Evolutionary conservation across 2,888 invertebrate species (phyloP), one percentile per base, ranked within the genome.

Genomic region (Antheraea assamensis): DNA sequence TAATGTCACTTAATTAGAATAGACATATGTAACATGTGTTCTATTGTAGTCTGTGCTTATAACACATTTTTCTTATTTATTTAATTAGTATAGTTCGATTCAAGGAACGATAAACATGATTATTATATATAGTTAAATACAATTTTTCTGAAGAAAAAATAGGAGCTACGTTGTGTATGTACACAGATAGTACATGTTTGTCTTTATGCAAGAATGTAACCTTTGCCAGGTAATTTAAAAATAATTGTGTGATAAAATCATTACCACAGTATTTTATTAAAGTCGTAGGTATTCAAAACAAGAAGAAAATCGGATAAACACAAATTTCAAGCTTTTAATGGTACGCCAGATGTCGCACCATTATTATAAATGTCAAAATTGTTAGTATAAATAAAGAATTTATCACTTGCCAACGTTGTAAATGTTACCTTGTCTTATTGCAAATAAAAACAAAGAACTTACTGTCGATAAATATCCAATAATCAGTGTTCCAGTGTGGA

Each of bases 381-480:
- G 61, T 64, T 64, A 61, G 27, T 61, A 61, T 19, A 66, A 47
- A 71, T n/a, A 21, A 49, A 55, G 70, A 73, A 42, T 68, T 52
- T 17, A 42, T 47, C 47, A 35, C n/a, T 47, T 35, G 68, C n/a
- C 47, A 47, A 73, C 52, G 55, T 52, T 72, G 24, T 64, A 70
- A 68, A 74, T 73, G 72, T n/a, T 21, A 21, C 55, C 2, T 55
- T 24, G 8, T 58, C n/a, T 24, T 24, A n/a, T 3, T 19, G 27
- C 21, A 31, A 49, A 72, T 74, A 73, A 71, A 74, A 74, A 55
- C 61, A 70, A 74, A 73, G n/a, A 73, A 87, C 90, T 85, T 80
- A 93, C 94, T 78, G 90, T 85, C 76, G 91, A 94, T 27, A 91
- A 71, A 80, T 91, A 93, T 70, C 90, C 94, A 76, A 93, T 94